Conservation (phyloP, 2,797 vertebrate species). For the Channa striata region DNA sequence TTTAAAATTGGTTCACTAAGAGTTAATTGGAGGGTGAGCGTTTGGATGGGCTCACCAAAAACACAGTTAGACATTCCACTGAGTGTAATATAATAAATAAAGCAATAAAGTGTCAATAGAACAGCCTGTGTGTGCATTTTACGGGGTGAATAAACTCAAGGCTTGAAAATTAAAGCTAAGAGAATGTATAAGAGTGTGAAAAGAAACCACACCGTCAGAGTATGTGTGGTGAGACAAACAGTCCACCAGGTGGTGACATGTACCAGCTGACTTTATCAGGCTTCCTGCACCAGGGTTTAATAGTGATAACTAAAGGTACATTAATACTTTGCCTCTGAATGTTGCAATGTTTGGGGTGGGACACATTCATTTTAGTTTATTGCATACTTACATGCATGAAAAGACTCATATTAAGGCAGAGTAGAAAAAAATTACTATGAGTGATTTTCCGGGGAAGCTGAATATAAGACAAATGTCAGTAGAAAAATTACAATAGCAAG, state of each 20-base stretch:
- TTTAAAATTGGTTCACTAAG: slow-evolving; percentile 88
- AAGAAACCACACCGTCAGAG: background rate
- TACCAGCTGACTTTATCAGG: background rate
- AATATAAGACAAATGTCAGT: no score
- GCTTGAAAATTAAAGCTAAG: slow-evolving; percentile 3
- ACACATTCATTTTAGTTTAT: no score
- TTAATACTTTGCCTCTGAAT: no score
- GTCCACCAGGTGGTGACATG: slow-evolving; percentile 43
- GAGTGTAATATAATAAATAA: slow-evolving; percentile 79
- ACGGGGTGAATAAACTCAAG: background rate
- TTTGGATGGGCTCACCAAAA: slow-evolving; percentile 70
- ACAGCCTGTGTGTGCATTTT: slow-evolving; percentile 25
- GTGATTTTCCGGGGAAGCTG: no score
- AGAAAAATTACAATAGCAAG: no score
- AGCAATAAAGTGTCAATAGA: slow-evolving; percentile 85
- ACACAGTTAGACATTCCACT: slow-evolving; percentile 70
- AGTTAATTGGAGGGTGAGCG: slow-evolving; percentile 63
- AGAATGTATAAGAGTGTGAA: background rate
- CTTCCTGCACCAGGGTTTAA: no score
- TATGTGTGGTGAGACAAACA: background rate
- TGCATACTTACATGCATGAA: no score
- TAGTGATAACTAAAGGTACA: no score
- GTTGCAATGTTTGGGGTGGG: no score
- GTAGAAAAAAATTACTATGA: no score
- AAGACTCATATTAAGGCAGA: no score